Conservation (phyloP, 64 coral and sea anemone genomes). For the Pocillopora verrucosa region DNA sequence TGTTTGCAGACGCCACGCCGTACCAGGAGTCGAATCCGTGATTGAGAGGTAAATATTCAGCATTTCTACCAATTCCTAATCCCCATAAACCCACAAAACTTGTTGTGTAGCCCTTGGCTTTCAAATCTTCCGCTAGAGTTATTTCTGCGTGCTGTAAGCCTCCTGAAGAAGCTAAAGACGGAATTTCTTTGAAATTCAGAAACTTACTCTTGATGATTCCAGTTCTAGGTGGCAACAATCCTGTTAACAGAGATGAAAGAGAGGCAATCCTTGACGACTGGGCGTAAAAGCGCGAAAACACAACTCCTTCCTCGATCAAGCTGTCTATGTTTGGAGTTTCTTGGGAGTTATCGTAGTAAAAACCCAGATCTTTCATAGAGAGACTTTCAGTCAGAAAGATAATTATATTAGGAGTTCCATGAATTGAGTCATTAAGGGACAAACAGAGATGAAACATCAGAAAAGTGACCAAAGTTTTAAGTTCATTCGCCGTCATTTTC, state of each 20-base stretch:
- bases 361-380: slow-evolving; percentile 61
- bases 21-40: slow-evolving; percentile 95
- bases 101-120: slow-evolving; percentile 57
- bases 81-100: slow-evolving; percentile 90
- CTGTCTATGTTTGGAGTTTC: slow-evolving; percentile 73
- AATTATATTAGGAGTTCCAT: slow-evolving; percentile 60
- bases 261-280: slow-evolving; percentile 70
- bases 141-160: slow-evolving; percentile 64
- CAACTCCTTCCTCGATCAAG: slow-evolving; percentile 45
- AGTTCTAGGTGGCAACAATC: slow-evolving; percentile 77
- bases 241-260: slow-evolving; percentile 82
- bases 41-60: slow-evolving; percentile 64
- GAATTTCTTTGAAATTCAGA: slow-evolving; percentile 71
- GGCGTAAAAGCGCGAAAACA: slow-evolving; percentile 78
- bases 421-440: not conserved
- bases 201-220: slow-evolving; percentile 93
- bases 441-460: slow-evolving; percentile 11
- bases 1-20: slow-evolving; percentile 76
- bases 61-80: slow-evolving; percentile 73
- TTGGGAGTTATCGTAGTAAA: slow-evolving; percentile 35
- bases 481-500: not conserved
- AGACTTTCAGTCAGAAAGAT: slow-evolving; percentile 74
- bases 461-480: not conserved
- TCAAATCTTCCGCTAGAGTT: slow-evolving; percentile 72
- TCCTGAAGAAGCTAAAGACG: slow-evolving; percentile 83